Conservation (phyloP, 2,113 vertebrate genomes). For the Pongo abelii region DNA sequence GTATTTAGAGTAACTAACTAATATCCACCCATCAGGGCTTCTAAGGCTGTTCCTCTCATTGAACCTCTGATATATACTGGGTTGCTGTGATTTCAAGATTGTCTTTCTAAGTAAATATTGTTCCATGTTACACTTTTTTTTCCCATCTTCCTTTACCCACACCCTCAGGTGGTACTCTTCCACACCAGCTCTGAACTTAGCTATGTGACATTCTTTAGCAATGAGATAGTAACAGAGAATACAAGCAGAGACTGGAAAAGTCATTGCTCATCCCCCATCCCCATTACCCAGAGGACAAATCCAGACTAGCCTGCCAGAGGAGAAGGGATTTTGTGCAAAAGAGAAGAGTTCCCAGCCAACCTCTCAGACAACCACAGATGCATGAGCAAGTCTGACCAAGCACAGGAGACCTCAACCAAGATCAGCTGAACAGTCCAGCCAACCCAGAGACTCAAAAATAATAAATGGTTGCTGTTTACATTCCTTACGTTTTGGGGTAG, state of each 20-base stretch:
- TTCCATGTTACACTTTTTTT: background rate
- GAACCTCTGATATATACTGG: background rate
- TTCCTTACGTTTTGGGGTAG: background rate
- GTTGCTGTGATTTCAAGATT: background rate
- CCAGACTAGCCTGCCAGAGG: background rate
- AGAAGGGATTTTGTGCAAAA: background rate
- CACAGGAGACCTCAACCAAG: background rate
- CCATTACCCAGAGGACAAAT: background rate
- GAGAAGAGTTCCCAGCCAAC: background rate
- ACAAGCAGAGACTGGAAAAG: background rate
- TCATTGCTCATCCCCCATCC: background rate
- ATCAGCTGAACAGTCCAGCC: rapidly evolving
- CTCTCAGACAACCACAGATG: background rate
- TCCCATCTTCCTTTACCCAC: background rate
- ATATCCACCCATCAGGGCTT: background rate
- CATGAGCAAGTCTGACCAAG: background rate
- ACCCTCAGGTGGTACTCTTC: background rate
- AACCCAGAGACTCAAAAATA: background rate
- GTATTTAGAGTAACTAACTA: background rate
- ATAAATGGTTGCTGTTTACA: background rate
- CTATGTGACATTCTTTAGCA: background rate
- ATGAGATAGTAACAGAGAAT: background rate
- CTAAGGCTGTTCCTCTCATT: background rate
- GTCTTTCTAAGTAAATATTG: background rate
- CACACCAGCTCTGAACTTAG: background rate